These are phyloP conservation scores for Dyspetes luteomarginatus DNA, from an alignment of 2,888 invertebrate species.

Conservation along the genomic window DNA sequence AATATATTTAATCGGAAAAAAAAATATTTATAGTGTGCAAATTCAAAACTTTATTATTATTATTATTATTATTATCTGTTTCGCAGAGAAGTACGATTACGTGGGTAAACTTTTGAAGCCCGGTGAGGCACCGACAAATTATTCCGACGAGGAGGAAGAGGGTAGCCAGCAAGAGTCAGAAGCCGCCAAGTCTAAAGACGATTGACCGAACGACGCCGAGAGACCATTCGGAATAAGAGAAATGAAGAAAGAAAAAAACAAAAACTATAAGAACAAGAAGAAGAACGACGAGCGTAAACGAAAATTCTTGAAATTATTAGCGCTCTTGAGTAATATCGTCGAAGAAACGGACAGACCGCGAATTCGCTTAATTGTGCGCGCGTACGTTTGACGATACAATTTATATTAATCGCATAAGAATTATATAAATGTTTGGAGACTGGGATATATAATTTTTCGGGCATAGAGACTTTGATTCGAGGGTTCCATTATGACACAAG, in stretches of 20 bases:
- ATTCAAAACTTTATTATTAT: background rate
- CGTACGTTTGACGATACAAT: slow-evolving; percentile 65
- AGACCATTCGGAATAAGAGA: slow-evolving; percentile 66
- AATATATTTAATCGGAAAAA: too few species aligned
- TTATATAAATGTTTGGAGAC: slow-evolving; percentile 71
- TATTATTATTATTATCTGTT: slow-evolving; percentile 44
- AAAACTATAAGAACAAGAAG: too few species aligned
- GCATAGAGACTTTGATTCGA: slow-evolving; percentile 73
- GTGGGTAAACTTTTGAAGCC: slow-evolving; percentile 96
- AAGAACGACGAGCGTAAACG: slow-evolving; percentile 45
- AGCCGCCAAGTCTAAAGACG: slow-evolving; percentile 82
- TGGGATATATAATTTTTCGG: slow-evolving; percentile 64
- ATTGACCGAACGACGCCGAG: slow-evolving; percentile 76
- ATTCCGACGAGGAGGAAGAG: slow-evolving; percentile 94
- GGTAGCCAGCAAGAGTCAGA: slow-evolving; percentile 82
- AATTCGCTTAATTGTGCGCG: slow-evolving; percentile 10
- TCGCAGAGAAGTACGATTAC: slow-evolving; percentile 95
- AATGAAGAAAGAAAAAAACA: slow-evolving; percentile 9
- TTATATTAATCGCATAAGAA: slow-evolving; percentile 73
- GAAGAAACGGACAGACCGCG: slow-evolving; percentile 61
- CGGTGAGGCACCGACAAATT: slow-evolving; percentile 94
- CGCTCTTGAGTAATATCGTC: slow-evolving; percentile 71
- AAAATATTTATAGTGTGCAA: too few species aligned
- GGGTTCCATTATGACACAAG: slow-evolving; percentile 62
- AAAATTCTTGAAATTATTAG: slow-evolving; percentile 71